phyloP scores from a whole-genome alignment of 2,888 invertebrate genomes.

The Temnothorax ravouxi region DNA sequence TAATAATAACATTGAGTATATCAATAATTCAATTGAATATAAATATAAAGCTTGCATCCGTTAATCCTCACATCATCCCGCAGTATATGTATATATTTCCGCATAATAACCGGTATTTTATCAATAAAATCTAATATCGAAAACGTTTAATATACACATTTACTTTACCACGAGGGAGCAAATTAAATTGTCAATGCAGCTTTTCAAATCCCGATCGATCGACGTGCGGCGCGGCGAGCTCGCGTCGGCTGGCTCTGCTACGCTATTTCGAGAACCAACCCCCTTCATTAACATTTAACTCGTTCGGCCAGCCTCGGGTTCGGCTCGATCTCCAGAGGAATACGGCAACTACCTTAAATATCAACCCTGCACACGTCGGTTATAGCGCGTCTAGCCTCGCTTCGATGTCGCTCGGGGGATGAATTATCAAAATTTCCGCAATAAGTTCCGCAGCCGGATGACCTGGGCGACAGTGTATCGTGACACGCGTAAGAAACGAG shows the following conservation, averaged over 20 bases:
- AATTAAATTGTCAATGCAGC: constrained; percentile 24
- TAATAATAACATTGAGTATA: constrained; percentile 47
- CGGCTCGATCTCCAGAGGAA: constrained; percentile 58
- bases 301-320: constrained; percentile 39
- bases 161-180: not conserved
- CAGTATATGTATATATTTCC: constrained; percentile 12
- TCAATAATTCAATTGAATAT: constrained; percentile 52
- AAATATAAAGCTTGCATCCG: constrained; percentile 40
- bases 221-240: not conserved
- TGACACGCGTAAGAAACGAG: constrained; percentile 49
- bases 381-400: constrained; percentile 11
- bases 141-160: constrained; percentile 37
- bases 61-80: constrained; percentile 36
- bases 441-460: constrained; percentile 64
- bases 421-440: constrained; percentile 79
- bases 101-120: constrained; percentile 34
- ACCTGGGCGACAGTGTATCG: constrained; percentile 44
- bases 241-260: not conserved
- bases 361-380: constrained; percentile 39
- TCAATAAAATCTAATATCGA: constrained; percentile 48
- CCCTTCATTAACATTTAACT: constrained; percentile 67
- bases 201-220: constrained; percentile 24
- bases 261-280: constrained; percentile 41
- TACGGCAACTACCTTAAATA: constrained; percentile 62
- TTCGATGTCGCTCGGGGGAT: constrained; percentile 61